Conservation (phyloP, 2,888 invertebrate species). For the Paralinhomoeus sp. region DNA sequence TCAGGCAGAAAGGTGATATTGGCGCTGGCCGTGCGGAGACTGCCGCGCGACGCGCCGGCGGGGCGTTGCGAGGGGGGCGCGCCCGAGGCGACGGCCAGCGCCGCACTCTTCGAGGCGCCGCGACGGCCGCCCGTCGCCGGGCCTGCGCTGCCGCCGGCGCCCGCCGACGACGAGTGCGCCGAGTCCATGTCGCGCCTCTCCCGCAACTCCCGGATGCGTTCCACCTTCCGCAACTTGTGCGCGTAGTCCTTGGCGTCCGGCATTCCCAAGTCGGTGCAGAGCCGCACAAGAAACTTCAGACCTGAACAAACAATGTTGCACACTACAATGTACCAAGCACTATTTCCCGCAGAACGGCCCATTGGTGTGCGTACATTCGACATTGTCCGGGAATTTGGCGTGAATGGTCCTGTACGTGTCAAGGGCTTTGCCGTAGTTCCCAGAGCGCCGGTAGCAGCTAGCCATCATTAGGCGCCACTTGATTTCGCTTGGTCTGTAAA, state of each 20-base stretch:
- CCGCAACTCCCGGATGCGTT: slow-evolving; percentile 9
- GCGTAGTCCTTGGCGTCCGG: slow-evolving; percentile 65
- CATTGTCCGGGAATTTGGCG: slow-evolving; percentile 70
- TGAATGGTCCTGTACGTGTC: slow-evolving; percentile 62
- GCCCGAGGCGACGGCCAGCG: neutral
- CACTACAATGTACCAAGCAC: no score
- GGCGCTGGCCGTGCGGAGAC: slow-evolving; percentile 8
- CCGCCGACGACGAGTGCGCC: slow-evolving; percentile 8
- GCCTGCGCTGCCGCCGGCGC: neutral
- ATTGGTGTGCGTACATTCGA: slow-evolving; percentile 44
- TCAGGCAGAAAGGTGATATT: slow-evolving; percentile 4
- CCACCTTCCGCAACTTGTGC: slow-evolving; percentile 45
- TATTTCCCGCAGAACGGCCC: no score
- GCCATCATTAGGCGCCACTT: slow-evolving; percentile 66
- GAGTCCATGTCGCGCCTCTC: slow-evolving; percentile 11
- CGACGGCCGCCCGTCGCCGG: neutral
- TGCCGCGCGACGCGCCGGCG: slow-evolving; percentile 8
- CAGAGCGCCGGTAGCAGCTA: slow-evolving; percentile 55
- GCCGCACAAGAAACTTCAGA: slow-evolving; percentile 58
- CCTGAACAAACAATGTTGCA: slow-evolving; percentile 29
- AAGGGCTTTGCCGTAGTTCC: slow-evolving; percentile 59
- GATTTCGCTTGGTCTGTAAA: slow-evolving; percentile 45
- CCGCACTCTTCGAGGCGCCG: neutral
- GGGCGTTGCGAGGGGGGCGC: slow-evolving; percentile 3
- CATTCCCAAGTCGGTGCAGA: slow-evolving; percentile 68